Conservation (phyloP, 2,888 invertebrate species). For the Loripinus fragilis region DNA sequence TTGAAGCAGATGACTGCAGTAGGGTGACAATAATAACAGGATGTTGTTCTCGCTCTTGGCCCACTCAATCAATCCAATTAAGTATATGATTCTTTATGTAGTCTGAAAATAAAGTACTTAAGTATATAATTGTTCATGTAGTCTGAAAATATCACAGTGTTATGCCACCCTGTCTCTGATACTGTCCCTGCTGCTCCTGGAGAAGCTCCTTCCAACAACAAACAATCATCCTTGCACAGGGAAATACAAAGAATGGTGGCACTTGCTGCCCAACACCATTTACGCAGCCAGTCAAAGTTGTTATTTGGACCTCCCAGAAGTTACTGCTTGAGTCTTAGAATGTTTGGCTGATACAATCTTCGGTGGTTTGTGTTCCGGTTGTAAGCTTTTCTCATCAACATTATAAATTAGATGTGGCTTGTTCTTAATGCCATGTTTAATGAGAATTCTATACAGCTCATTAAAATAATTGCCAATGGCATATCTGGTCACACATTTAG, state of each 20-base stretch:
- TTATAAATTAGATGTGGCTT: conserved; percentile 31
- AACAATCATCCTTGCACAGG: conserved; percentile 25
- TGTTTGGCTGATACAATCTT: conserved; percentile 21
- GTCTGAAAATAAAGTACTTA: conserved; percentile 7
- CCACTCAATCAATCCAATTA: conserved; percentile 54
- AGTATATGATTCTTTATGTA: neutral
- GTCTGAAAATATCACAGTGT: conserved; percentile 28
- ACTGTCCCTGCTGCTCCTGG: conserved; percentile 28
- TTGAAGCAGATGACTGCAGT: conserved; percentile 45
- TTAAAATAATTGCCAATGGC: conserved; percentile 31
- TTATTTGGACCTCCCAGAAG: conserved; percentile 24
- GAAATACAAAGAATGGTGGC: conserved; percentile 33
- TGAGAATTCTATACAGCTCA: conserved; percentile 27
- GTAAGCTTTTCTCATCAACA: conserved; percentile 34
- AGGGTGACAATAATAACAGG: conserved; percentile 45
- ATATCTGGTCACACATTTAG: conserved; percentile 28
- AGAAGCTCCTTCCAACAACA: conserved; percentile 30
- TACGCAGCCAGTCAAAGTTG: conserved; percentile 27
- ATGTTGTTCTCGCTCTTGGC: conserved; percentile 30
- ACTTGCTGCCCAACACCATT: conserved; percentile 32
- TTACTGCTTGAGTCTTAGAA: conserved; percentile 26
- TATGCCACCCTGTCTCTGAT: conserved; percentile 36
- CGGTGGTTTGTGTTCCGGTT: conserved; percentile 34
- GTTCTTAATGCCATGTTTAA: conserved; percentile 34
- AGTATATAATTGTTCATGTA: conserved; percentile 35